These are phyloP conservation scores for Pseudococcus jackbeardsleyi DNA, from an alignment of 2,888 invertebrate genomes.

Conservation along the genomic window DNA sequence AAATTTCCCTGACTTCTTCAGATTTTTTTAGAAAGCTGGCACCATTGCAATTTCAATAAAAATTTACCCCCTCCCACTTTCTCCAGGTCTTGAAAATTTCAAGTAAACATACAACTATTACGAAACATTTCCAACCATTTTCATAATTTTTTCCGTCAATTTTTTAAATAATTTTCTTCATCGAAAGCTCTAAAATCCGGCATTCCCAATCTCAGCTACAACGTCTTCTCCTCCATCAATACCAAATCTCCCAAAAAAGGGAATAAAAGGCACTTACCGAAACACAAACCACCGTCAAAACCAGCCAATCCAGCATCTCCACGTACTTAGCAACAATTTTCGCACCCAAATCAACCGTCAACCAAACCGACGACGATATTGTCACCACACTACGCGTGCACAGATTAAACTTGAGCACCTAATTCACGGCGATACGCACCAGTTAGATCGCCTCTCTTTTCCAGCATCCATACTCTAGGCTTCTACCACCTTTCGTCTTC, in stretches of 20 bases:
- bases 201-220: too few species aligned
- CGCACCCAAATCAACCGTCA: conserved; percentile 13
- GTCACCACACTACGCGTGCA: background rate
- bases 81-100: too few species aligned
- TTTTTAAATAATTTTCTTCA: too few species aligned
- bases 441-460: background rate
- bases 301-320: conserved; percentile 33
- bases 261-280: background rate
- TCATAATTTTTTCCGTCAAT: too few species aligned
- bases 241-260: background rate
- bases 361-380: conserved; percentile 10
- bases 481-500: conserved; percentile 1
- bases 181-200: too few species aligned
- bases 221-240: too few species aligned
- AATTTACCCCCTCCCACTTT: too few species aligned
- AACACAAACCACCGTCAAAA: background rate
- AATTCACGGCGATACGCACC: conserved; percentile 3
- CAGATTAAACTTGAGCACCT: background rate
- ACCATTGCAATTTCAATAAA: too few species aligned
- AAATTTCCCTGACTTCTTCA: too few species aligned
- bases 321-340: background rate
- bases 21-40: too few species aligned
- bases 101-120: too few species aligned
- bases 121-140: too few species aligned
- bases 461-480: background rate